Evolutionary conservation across 2,113 vertebrate genomes (phyloP).

Genomic region (Cochlearius cochlearius): DNA sequence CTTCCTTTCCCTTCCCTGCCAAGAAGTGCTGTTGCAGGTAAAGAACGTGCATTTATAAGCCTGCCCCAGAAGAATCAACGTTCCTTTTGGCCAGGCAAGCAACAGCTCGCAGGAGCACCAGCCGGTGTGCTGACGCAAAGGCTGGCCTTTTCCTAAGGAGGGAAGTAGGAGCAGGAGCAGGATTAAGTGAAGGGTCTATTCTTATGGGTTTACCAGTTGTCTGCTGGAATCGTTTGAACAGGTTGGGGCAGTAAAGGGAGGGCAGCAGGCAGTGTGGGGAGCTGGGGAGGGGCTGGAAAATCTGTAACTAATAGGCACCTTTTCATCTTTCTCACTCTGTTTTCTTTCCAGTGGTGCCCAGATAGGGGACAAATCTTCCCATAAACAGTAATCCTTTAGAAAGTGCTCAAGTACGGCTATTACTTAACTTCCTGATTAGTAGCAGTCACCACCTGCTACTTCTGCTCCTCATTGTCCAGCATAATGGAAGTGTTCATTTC

Average conservation of each 20-base stretch:
- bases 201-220: not conserved
- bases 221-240: not conserved
- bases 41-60: not conserved
- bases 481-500: constrained; percentile 44
- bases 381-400: constrained; percentile 37
- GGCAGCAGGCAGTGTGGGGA: not conserved
- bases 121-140: not conserved
- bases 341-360: not conserved
- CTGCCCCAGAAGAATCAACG: not conserved
- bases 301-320: not conserved
- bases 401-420: constrained; percentile 15
- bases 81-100: not conserved
- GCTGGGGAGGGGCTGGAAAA: not conserved
- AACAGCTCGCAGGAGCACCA: not conserved
- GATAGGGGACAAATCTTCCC: constrained; percentile 32
- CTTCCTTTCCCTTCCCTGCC: not conserved
- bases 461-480: constrained; percentile 38
- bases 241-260: not conserved
- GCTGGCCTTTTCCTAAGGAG: not conserved
- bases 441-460: constrained; percentile 58
- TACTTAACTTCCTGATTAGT: constrained; percentile 51
- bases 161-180: not conserved
- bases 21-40: not conserved
- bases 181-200: not conserved
- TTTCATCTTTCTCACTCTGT: constrained; percentile 6